These are phyloP conservation scores for Ornithorhynchus anatinus DNA, from an alignment of 2,113 vertebrate species.

Conservation along the genomic window DNA sequence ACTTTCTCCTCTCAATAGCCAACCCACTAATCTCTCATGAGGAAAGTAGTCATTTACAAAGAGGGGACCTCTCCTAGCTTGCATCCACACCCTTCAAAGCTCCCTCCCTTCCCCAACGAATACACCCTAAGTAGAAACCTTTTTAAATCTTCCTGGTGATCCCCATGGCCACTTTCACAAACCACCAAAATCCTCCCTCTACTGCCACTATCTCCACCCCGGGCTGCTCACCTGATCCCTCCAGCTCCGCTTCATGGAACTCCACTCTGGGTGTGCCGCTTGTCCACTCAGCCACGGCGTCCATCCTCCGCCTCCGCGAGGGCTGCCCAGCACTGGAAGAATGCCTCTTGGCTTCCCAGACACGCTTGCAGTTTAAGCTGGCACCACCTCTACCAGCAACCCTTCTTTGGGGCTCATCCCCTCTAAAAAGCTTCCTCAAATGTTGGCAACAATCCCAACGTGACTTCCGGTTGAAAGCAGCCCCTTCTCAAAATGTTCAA, in stretches of 20 bases:
- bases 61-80: background rate
- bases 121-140: background rate
- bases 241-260: background rate
- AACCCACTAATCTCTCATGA: background rate
- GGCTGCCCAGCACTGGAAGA: slow-evolving; percentile 4
- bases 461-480: slow-evolving; percentile 16
- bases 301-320: background rate
- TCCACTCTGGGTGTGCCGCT: background rate
- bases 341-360: slow-evolving; percentile 5
- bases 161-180: background rate
- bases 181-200: background rate
- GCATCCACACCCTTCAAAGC: background rate
- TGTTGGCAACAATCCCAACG: slow-evolving; percentile 27
- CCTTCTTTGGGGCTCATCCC: slow-evolving; percentile 12
- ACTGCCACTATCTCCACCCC: background rate
- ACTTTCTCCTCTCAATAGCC: background rate
- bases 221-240: slow-evolving; percentile 33
- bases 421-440: slow-evolving; percentile 19
- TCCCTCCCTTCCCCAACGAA: background rate
- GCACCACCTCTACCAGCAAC: slow-evolving; percentile 20
- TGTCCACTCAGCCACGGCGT: background rate
- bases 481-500: slow-evolving; percentile 7
- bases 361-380: slow-evolving; percentile 11
- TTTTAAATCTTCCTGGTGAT: background rate
- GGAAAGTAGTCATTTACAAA: background rate